These are phyloP conservation scores for Botia kubotai DNA, from an alignment of 2,797 vertebrate genomes.

Conservation along the genomic window DNA sequence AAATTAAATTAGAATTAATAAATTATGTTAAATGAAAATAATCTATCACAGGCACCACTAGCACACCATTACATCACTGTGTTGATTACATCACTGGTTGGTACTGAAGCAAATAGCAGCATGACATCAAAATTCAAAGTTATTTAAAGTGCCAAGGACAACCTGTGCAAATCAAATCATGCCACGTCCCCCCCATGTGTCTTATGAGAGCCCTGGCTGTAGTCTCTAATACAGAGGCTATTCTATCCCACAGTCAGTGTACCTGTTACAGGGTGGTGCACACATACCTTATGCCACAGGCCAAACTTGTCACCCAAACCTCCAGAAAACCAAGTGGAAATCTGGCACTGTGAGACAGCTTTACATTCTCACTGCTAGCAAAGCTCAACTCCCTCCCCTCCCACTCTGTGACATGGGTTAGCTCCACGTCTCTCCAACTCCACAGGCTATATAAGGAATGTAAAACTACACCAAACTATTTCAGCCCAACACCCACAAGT, in stretches of 20 bases:
- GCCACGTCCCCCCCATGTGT: constrained; percentile 51
- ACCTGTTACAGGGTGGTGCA: constrained; percentile 38
- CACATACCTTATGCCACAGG: constrained; percentile 76
- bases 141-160: constrained; percentile 64
- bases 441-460: constrained; percentile 99
- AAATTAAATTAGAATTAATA: too few relatives aligned
- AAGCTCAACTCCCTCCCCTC: constrained; percentile 47
- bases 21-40: not conserved
- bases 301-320: constrained; percentile 71
- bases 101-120: constrained; percentile 21
- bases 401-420: constrained; percentile 74
- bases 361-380: constrained; percentile 71
- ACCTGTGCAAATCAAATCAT: constrained; percentile 49
- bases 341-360: constrained; percentile 69
- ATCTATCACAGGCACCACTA: not conserved
- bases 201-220: constrained; percentile 45
- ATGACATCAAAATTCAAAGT: constrained; percentile 32
- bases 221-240: constrained; percentile 51
- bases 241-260: constrained; percentile 39
- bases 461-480: constrained; percentile 96
- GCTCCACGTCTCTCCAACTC: constrained; percentile 74
- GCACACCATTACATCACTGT: not conserved
- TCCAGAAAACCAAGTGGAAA: constrained; percentile 65
- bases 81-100: not conserved
- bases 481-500: constrained; percentile 88